Conservation (phyloP, 1,140 invertebrate species). For the Ephestia elutella region DNA sequence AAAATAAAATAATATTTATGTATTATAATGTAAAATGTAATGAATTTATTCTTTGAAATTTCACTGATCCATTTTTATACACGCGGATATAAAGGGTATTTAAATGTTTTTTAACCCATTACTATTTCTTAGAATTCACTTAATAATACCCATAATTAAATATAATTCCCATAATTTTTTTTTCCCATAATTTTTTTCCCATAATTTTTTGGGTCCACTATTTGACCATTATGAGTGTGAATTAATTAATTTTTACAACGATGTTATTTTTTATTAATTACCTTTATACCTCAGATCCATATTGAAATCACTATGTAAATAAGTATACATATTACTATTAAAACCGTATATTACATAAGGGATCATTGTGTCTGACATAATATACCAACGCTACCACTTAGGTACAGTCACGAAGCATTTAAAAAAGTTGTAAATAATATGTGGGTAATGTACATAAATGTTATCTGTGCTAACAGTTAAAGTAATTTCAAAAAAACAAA, state of each 20-base stretch:
- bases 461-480: not conserved
- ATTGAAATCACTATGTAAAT: not conserved
- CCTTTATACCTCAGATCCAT: not conserved
- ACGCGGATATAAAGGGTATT: not conserved
- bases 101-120: not conserved
- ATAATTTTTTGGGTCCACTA: not conserved
- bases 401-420: not conserved
- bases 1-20: not conserved
- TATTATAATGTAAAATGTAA: not conserved
- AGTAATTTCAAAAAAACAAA: not conserved
- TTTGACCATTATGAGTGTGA: not conserved
- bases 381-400: not conserved
- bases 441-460: not conserved
- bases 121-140: too few relatives aligned
- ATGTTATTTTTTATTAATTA: not conserved
- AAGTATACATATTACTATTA: not conserved
- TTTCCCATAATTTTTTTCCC: not conserved
- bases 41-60: not conserved
- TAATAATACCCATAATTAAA: too few relatives aligned
- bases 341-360: not conserved
- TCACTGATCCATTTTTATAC: not conserved
- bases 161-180: too few relatives aligned
- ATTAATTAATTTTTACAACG: not conserved
- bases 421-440: not conserved
- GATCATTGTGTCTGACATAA: conserved; percentile 3